Evolutionary conservation across 2,888 invertebrate genomes (phyloP).

Genomic region (Helicoverpa assulta): DNA sequence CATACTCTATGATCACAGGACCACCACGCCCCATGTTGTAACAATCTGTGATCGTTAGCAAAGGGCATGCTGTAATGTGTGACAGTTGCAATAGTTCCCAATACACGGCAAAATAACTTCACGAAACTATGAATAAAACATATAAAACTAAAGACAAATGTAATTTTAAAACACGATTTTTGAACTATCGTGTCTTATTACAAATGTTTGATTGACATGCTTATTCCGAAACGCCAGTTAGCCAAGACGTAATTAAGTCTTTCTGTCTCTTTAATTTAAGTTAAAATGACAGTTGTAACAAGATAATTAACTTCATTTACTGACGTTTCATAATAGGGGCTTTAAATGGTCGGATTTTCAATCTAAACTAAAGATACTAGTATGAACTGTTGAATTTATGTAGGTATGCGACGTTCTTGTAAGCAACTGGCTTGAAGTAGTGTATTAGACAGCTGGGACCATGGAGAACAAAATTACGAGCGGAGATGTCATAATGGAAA

Average conservation of each 20-base stretch:
- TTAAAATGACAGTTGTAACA: background rate
- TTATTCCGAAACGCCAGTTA: background rate
- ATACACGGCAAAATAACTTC: slow-evolving; percentile 17
- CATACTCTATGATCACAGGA: slow-evolving; percentile 2
- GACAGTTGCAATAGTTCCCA: slow-evolving; percentile 27
- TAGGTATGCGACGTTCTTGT: slow-evolving; percentile 18
- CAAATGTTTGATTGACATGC: background rate
- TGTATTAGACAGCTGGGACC: too few relatives aligned
- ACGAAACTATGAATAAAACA: too few relatives aligned
- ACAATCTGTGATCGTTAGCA: slow-evolving; percentile 41
- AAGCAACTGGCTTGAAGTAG: background rate
- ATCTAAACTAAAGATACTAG: slow-evolving; percentile 6
- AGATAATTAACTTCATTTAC: background rate
- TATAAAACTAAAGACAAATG: too few relatives aligned
- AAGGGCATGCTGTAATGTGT: slow-evolving; percentile 31
- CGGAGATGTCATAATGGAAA: too few relatives aligned
- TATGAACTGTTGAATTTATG: background rate
- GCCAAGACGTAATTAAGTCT: background rate
- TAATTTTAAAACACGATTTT: too few relatives aligned
- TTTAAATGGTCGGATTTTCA: background rate
- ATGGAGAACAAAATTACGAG: too few relatives aligned
- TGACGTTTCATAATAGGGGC: background rate
- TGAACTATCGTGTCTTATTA: background rate
- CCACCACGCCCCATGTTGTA: slow-evolving; percentile 53
- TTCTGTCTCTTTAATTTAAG: background rate